Conservation (phyloP, 2,797 vertebrate genomes). For the Channallabes apus region DNA sequence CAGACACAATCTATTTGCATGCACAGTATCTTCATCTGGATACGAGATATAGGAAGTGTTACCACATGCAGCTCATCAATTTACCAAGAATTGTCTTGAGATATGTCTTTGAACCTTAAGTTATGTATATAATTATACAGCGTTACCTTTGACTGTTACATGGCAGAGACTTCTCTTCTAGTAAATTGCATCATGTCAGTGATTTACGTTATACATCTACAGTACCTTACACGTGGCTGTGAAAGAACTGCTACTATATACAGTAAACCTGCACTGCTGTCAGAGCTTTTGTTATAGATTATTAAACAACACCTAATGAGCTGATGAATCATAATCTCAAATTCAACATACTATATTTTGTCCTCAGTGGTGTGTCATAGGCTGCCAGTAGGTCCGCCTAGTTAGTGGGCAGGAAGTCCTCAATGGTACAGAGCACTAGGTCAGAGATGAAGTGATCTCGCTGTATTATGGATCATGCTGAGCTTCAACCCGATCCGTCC, state of each 20-base stretch:
- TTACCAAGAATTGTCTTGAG: not conserved
- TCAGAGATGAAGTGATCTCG: constrained; percentile 49
- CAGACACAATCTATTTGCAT: too few relatives aligned
- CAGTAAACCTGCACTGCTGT: not conserved
- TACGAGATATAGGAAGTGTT: too few relatives aligned
- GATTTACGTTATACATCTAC: not conserved
- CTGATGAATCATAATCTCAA: not conserved
- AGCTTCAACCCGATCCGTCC: constrained; percentile 56
- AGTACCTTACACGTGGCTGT: not conserved
- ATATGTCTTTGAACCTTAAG: not conserved
- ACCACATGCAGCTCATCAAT: too few relatives aligned
- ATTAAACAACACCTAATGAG: not conserved
- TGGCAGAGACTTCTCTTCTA: not conserved
- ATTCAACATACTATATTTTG: not conserved
- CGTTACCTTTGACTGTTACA: not conserved
- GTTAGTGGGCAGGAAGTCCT: constrained; percentile 4
- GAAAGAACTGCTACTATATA: not conserved
- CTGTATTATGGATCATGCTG: constrained; percentile 69
- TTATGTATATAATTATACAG: too few relatives aligned
- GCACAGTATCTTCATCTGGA: too few relatives aligned
- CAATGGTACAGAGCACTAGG: constrained; percentile 10
- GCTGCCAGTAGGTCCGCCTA: not conserved
- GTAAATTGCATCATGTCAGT: not conserved
- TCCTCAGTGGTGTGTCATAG: not conserved
- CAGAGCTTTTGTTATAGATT: not conserved